Evolutionary conservation across 2,888 invertebrate species (phyloP).

Genomic region (Hybos culiciformis): DNA sequence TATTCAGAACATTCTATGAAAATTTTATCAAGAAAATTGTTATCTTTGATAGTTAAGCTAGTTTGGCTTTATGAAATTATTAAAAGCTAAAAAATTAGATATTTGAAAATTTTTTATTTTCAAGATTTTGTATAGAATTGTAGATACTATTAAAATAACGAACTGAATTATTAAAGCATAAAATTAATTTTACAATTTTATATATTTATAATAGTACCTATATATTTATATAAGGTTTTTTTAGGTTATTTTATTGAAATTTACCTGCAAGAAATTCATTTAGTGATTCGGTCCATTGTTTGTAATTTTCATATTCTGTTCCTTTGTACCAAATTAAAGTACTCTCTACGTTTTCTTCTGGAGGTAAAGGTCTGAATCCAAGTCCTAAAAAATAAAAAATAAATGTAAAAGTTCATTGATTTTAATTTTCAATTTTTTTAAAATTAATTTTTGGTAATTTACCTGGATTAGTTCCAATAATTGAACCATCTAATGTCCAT

Average conservation of each 20-base stretch:
- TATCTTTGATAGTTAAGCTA: no score
- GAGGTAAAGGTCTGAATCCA: slow-evolving; percentile 88
- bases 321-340: slow-evolving; percentile 92
- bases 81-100: no score
- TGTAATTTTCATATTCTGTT: slow-evolving; percentile 58
- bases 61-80: no score
- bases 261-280: slow-evolving; percentile 66
- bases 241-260: slow-evolving; percentile 18
- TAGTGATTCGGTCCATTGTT: slow-evolving; percentile 64
- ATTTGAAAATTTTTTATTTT: not conserved
- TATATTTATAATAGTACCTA: no score
- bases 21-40: no score
- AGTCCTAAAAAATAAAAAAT: slow-evolving; percentile 41
- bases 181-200: not conserved
- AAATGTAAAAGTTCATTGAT: slow-evolving; percentile 22
- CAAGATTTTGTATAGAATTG: not conserved
- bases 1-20: no score
- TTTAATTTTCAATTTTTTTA: not conserved
- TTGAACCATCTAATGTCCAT: slow-evolving; percentile 72
- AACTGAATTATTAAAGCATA: no score
- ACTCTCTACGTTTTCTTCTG: slow-evolving; percentile 73
- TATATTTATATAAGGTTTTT: not conserved
- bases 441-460: slow-evolving; percentile 3
- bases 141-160: no score
- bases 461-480: slow-evolving; percentile 90